These are phyloP conservation scores for Cancer borealis DNA, from an alignment of 2,888 invertebrate species.

Conservation along the genomic window DNA sequence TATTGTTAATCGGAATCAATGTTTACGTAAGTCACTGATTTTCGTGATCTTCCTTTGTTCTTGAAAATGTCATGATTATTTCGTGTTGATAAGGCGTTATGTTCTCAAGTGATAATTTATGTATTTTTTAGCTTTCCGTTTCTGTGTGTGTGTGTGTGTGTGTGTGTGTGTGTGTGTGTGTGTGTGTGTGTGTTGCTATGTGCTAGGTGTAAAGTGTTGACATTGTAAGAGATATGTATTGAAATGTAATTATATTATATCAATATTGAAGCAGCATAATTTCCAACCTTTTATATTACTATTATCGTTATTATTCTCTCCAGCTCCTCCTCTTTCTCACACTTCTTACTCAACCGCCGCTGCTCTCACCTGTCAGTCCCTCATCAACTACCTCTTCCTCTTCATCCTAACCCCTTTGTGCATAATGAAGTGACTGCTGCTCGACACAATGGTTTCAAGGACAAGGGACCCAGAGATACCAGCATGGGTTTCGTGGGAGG, in stretches of 20 bases:
- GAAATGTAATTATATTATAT: not conserved
- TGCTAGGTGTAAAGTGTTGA: not conserved
- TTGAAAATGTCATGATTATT: not conserved
- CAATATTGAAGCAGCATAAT: not conserved
- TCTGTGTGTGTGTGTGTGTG: not conserved
- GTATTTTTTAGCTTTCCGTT: too few relatives aligned
- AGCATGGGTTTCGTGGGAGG: too few relatives aligned
- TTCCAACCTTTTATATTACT: not conserved
- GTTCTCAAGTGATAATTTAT: not conserved
- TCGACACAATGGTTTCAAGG: too few relatives aligned
- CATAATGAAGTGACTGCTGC: too few relatives aligned
- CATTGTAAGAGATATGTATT: not conserved
- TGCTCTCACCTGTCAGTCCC: not conserved
- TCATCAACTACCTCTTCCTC: not conserved
- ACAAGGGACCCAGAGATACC: too few relatives aligned
- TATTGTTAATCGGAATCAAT: not conserved
- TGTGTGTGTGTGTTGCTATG: conserved; percentile 34
- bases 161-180: conserved; percentile 33
- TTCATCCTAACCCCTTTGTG: not conserved
- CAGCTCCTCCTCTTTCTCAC: not conserved
- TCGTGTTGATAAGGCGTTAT: not conserved
- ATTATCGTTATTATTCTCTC: not conserved
- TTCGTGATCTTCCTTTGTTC: not conserved
- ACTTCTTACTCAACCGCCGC: not conserved
- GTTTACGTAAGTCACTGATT: not conserved